Base-by-base conservation (phyloP, 53 echinoderm and acorn worm species). In the Temnopleurus reevesii region DNA sequence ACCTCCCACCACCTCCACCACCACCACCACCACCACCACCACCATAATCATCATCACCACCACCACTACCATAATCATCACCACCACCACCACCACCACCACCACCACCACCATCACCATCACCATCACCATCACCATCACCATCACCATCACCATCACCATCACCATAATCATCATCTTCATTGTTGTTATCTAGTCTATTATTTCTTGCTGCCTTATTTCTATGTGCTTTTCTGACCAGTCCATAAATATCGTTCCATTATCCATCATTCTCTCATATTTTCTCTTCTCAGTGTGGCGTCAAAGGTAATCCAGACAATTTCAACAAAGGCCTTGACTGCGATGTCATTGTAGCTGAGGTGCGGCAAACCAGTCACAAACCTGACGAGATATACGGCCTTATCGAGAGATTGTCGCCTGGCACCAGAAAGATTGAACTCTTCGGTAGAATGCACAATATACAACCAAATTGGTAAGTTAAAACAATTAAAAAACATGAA, bases 341-440 rank as follows among this genome's bases (percentile, higher is more conserved):
- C 90, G 99, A 99, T 89, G 99, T 99, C 90, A 96, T 99, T 49
- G 99, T 99, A 6, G 99, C 99, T 4, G 99, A 99, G 54, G 99
- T 99, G 10, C 59, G 99, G 59, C 94, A 99, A 76, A 99, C 99
- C 77, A 99, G 99, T 89, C 99, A 99, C 81, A 99, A 99, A 46
- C 99, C 99, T 19, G 99, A 99, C 58, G 99, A 99, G 90, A 93
- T 99, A 59, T 99, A 99, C 64, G 99, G 99, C 29, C 84, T 99
- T 66, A 99, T 99, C 0, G 99, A 99, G 89, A 93, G 99, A 53
- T 90, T 99, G 19, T 96, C 96, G 12, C 99, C 99, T 0, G 99
- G 99, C 5, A 99, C 99, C 9, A 60, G 99, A 44, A 99, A 99
- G 57, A 96, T 99, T 89, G 99, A 99, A 51, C 92, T 99, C 23